A percentile compares a stretch with the other conserved stretches of the same genome.
phyloP scores from a whole-genome alignment of 1,140 invertebrate species.

The Monomorium pharaonis region DNA sequence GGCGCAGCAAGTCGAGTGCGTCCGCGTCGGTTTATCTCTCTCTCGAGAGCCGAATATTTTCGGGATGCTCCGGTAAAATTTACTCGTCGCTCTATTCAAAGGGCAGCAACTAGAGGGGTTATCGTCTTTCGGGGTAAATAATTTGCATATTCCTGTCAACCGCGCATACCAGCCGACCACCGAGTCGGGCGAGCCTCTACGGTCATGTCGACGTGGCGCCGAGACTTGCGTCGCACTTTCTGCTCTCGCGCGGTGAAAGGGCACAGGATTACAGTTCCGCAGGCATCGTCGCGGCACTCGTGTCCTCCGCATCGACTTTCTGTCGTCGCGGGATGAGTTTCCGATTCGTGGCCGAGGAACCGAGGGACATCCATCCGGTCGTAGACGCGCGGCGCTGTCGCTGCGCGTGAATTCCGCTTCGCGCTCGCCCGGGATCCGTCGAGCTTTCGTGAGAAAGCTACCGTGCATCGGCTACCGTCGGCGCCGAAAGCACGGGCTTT shows the following conservation, averaged over 20 bases:
- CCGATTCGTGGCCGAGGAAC: background rate
- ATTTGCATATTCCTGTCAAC: conserved; percentile 23
- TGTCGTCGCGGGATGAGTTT: background rate
- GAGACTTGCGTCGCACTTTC: background rate
- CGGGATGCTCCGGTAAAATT: background rate
- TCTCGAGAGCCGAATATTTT: background rate
- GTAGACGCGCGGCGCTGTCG: background rate
- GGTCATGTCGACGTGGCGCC: background rate
- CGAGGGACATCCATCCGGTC: background rate
- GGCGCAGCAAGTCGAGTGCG: no score
- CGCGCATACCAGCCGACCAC: background rate
- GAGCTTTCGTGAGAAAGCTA: background rate
- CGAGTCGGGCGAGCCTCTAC: background rate
- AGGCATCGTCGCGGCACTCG: background rate
- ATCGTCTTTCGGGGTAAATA: conserved; percentile 9
- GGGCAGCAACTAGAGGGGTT: background rate
- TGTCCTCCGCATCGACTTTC: background rate
- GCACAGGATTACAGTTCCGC: background rate
- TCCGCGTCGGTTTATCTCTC: background rate
- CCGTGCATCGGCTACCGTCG: background rate
- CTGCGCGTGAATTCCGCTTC: background rate
- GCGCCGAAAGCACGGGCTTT: background rate
- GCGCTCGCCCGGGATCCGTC: background rate
- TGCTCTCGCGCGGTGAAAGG: background rate
- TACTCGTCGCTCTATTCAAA: background rate